Percentiles rank a stretch among this genome's conserved stretches.
phyloP scores from a whole-genome alignment of 2,888 invertebrate genomes.

The Yponomeuta plumbellus region DNA sequence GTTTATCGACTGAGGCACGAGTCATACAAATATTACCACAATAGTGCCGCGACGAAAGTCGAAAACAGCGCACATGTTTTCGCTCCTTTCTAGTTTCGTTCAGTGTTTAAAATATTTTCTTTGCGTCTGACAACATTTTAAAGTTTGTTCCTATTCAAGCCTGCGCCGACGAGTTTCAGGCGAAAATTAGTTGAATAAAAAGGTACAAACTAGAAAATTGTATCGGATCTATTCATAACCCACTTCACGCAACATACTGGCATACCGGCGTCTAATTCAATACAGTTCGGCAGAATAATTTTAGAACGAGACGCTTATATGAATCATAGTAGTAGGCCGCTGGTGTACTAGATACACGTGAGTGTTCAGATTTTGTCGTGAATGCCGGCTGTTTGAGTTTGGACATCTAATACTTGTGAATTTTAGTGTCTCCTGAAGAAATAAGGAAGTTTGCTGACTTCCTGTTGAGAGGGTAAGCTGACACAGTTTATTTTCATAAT shows the following conservation, averaged over 20 bases:
- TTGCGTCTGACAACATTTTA: background rate
- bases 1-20: constrained; percentile 6
- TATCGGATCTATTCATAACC: background rate
- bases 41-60: constrained; percentile 49
- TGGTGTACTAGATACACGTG: background rate
- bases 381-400: background rate
- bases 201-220: background rate
- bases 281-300: background rate
- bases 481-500: too few relatives aligned
- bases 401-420: background rate
- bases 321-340: background rate
- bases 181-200: background rate
- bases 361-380: background rate
- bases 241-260: background rate
- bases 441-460: too few relatives aligned
- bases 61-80: constrained; percentile 23
- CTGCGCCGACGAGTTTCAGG: too few relatives aligned
- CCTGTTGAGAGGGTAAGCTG: background rate
- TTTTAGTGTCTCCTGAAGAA: background rate
- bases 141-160: background rate
- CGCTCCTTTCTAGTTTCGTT: background rate
- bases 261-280: background rate
- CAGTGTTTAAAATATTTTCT: background rate
- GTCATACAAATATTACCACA: constrained; percentile 14
- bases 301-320: background rate